Evolutionary conservation across 2,113 vertebrate genomes (phyloP).

Genomic region (Salvator merianae): DNA sequence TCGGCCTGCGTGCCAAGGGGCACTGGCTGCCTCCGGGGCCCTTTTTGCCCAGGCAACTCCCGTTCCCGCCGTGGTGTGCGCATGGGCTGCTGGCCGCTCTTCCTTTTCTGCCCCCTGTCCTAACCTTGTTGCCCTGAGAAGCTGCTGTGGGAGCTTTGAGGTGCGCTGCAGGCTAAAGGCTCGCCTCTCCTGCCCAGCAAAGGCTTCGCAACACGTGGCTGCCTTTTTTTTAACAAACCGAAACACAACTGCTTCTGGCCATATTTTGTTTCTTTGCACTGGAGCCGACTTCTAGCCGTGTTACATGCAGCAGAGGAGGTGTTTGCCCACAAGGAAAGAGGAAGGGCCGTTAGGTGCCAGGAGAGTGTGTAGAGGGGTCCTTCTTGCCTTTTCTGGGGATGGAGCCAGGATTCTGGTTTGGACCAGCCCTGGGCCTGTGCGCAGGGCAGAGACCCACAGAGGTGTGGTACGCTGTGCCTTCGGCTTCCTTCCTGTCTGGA

Average conservation of each 20-base stretch:
- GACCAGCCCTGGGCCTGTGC: not conserved
- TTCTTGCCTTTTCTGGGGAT: not conserved
- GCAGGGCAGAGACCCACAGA: not conserved
- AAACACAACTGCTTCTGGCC: conserved; percentile 57
- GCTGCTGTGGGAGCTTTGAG: conserved; percentile 53
- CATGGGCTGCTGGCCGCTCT: too few relatives aligned
- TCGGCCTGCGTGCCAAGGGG: too few relatives aligned
- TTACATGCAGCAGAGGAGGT: conserved; percentile 65
- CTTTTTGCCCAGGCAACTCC: not conserved
- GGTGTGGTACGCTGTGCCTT: not conserved
- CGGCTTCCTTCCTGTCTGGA: not conserved
- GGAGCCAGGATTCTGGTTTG: too few relatives aligned
- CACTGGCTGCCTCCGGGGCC: too few relatives aligned
- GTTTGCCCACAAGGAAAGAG: not conserved
- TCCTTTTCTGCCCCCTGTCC: not conserved
- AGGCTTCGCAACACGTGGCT: conserved; percentile 2
- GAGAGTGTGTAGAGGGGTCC: too few relatives aligned
- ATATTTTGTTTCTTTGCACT: conserved; percentile 61
- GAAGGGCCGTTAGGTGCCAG: not conserved
- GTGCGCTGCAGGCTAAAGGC: conserved; percentile 67
- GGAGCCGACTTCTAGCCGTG: conserved; percentile 78
- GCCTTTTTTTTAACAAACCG: conserved; percentile 55
- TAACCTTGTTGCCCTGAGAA: not conserved
- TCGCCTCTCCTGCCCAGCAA: conserved; percentile 51
- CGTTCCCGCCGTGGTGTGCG: not conserved